Base-by-base conservation (phyloP, 1,140 invertebrate species). In the Halesus radiatus region DNA sequence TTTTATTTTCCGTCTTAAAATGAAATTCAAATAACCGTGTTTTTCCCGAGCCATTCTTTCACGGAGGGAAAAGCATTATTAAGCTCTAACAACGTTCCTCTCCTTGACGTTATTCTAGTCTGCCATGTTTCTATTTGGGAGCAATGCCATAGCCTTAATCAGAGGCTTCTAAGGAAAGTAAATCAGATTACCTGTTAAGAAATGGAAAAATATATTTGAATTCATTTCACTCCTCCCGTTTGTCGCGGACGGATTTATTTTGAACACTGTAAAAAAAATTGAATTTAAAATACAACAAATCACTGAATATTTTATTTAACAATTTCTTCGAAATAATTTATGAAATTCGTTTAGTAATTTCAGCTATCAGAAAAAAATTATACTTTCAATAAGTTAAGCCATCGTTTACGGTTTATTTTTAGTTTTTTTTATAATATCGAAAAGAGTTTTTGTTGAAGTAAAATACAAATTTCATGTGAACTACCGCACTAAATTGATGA, bases 141-240 rank as follows among this genome's bases (percentile, higher is more conserved):
- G 45, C 18, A 70, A 45, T 70, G 18, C 66, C 29, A 37, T 50
- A 18, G 15, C 66, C 66, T 70, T 70, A 70, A 70, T 70, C 37
- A 70, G 22, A 50, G 26, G 66, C 66, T 70, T 70, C 66, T 70
- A 70, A 70, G 66, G 66, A 70, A 70, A 70, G 66, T 8, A 70
- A 70, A 70, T 70, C 37, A 20, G 37, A 70, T 70, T 70, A 70
- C 66, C 66, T 70, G 66, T 64, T 64, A 50, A 70, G 32, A 70
- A 70, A 70, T 70, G 37, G 66, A 45, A 70, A 70, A 70, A 70
- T 22, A 70, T 70, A 50, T 70, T 45, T 50, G 66, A n/a, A 70
- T 45, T 70, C 29, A 50, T 45, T 20, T 70, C 32, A 13, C 7
- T 64, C 22, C 23, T 64, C 62, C 22, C 10, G 16, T 32, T 64